Evolutionary conservation across 2,113 vertebrate species (phyloP).

Genomic region (Coptodon rendalli): DNA sequence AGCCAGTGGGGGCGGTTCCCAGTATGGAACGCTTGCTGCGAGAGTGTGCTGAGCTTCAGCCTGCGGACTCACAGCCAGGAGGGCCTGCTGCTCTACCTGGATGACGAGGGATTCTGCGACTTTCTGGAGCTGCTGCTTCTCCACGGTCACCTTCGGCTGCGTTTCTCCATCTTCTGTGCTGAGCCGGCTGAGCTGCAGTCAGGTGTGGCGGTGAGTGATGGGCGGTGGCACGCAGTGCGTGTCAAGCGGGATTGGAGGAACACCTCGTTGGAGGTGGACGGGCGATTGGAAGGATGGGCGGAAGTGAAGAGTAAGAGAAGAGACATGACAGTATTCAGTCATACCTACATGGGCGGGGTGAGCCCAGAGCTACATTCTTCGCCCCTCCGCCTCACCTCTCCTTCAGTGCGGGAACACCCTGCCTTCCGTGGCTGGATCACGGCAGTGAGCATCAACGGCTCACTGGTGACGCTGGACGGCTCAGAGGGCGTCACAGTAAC

Average conservation of each 20-base stretch:
- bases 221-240: constrained; percentile 85
- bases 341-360: constrained; percentile 89
- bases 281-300: constrained; percentile 87
- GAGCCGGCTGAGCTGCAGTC: constrained; percentile 90
- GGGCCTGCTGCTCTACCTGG: constrained; percentile 94
- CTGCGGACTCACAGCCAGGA: constrained; percentile 96
- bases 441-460: constrained; percentile 83
- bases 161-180: constrained; percentile 97
- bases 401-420: constrained; percentile 81
- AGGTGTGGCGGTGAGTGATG: constrained; percentile 87
- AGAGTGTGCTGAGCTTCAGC: constrained; percentile 98
- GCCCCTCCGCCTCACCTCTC: constrained; percentile 84
- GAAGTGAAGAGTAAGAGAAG: constrained; percentile 94
- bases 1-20: constrained; percentile 98
- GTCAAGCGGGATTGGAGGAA: constrained; percentile 94
- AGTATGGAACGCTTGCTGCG: constrained; percentile 98
- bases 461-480: constrained; percentile 71
- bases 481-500: constrained; percentile 83
- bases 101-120: constrained; percentile 98
- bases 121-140: constrained; percentile 96
- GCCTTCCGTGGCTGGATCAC: constrained; percentile 94
- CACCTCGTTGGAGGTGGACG: constrained; percentile 88
- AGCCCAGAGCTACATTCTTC: constrained; percentile 85
- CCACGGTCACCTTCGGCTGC: constrained; percentile 88
- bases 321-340: constrained; percentile 98